Conservation (phyloP, 2,113 vertebrate species). For the Cygnus atratus region DNA sequence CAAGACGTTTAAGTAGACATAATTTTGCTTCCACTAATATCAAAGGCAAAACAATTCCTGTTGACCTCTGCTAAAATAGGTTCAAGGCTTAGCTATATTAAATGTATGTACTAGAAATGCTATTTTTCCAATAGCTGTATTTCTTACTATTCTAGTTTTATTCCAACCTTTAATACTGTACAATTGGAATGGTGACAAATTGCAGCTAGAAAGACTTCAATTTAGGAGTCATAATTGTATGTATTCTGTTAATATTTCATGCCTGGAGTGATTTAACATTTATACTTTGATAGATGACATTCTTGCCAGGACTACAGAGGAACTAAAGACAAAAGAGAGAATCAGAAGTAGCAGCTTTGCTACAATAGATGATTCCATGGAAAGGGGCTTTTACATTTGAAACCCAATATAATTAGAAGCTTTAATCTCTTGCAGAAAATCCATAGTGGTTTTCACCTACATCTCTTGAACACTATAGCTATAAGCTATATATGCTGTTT, state of each 20-base stretch:
- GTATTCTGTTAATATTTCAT: constrained; percentile 51
- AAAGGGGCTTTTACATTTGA: constrained; percentile 5
- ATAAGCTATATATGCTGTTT: background rate
- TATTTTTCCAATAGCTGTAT: constrained; percentile 13
- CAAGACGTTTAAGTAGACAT: background rate
- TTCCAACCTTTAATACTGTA: background rate
- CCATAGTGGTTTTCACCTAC: background rate
- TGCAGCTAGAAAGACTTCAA: constrained; percentile 29
- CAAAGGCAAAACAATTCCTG: background rate
- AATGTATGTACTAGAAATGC: constrained; percentile 43
- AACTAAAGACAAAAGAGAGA: background rate
- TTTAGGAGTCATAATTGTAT: constrained; percentile 59
- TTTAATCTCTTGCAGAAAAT: constrained; percentile 23
- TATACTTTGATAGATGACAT: constrained; percentile 29
- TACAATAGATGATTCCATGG: background rate
- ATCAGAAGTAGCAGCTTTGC: background rate
- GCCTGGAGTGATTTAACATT: constrained; percentile 24
- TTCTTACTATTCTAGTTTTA: constrained; percentile 2
- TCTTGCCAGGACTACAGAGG: constrained; percentile 3
- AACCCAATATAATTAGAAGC: background rate
- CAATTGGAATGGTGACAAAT: constrained; percentile 34
- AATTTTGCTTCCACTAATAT: background rate
- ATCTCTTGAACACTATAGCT: background rate
- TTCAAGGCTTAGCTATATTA: background rate
- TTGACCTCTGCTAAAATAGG: constrained; percentile 1